Conservation (phyloP, 2,888 invertebrate species). For the Drepanosiphum platanoidis region DNA sequence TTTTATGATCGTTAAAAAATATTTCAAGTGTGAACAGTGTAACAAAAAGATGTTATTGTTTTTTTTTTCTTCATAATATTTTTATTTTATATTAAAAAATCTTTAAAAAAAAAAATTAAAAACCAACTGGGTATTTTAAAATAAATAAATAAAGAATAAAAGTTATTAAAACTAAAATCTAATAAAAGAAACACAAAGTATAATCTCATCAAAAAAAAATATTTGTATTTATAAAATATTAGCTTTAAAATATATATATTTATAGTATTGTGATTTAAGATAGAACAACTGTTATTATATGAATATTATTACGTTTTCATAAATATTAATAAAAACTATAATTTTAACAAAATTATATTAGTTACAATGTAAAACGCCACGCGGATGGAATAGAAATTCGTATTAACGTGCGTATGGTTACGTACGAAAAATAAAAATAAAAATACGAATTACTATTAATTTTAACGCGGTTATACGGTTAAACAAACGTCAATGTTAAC, state of each 20-base stretch:
- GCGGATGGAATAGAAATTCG: too few relatives aligned
- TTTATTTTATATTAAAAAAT: not conserved
- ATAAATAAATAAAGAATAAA: not conserved
- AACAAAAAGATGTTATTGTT: not conserved
- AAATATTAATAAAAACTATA: too few relatives aligned
- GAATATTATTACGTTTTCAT: too few relatives aligned
- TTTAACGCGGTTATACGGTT: not conserved
- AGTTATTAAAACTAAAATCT: not conserved
- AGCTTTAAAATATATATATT: too few relatives aligned
- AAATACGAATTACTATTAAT: not conserved
- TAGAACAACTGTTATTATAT: too few relatives aligned
- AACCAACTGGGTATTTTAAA: not conserved
- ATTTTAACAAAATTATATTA: too few relatives aligned
- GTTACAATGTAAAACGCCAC: too few relatives aligned
- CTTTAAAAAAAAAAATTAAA: not conserved
- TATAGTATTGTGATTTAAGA: too few relatives aligned
- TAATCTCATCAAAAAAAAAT: not conserved
- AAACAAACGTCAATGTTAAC: not conserved
- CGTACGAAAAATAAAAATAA: too few relatives aligned
- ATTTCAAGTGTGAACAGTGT: not conserved
- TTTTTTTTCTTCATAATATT: not conserved
- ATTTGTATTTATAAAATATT: too few relatives aligned
- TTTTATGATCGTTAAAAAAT: conserved; percentile 29
- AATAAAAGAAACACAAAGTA: not conserved
- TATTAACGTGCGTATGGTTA: too few relatives aligned